Evolutionary conservation across 1,140 invertebrate genomes (phyloP).

Genomic region (Drosophila nigrodunni): DNA sequence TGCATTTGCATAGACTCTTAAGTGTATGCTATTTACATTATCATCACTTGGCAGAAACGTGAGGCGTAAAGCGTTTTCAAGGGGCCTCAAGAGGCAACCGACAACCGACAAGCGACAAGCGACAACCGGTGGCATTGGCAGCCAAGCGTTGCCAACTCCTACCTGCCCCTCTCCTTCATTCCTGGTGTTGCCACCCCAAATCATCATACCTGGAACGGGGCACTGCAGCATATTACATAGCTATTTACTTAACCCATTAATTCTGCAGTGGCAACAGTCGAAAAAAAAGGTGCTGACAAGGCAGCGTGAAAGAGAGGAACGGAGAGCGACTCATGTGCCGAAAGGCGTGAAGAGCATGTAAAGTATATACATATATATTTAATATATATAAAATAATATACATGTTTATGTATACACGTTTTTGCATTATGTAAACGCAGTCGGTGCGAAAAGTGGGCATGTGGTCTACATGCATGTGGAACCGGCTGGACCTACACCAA

Average conservation of each 20-base stretch:
- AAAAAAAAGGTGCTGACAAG: conserved; percentile 29
- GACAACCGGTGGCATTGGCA: conserved; percentile 11
- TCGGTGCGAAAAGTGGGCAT: conserved; percentile 54
- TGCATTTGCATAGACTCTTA: conserved; percentile 11
- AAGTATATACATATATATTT: conserved; percentile 2
- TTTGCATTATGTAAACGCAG: conserved; percentile 72
- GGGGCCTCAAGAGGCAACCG: background rate
- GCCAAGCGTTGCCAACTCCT: conserved; percentile 31
- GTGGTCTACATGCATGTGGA: conserved; percentile 53
- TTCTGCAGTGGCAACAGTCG: conserved; percentile 53
- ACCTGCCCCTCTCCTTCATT: background rate
- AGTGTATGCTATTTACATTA: conserved; percentile 23
- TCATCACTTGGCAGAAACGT: conserved; percentile 21
- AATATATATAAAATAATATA: background rate
- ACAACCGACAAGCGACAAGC: too few relatives aligned
- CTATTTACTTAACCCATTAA: conserved; percentile 82
- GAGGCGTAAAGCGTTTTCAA: conserved; percentile 16
- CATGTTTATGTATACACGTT: conserved; percentile 42
- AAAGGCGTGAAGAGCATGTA: conserved; percentile 30
- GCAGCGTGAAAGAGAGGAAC: conserved; percentile 21
- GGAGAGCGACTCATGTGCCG: conserved; percentile 27
- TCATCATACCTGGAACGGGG: background rate
- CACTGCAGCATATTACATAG: conserved; percentile 66
- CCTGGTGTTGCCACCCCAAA: background rate
- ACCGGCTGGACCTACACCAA: conserved; percentile 68